Base-by-base conservation (phyloP, 1,140 invertebrate genomes). In the Drosophila varians region DNA sequence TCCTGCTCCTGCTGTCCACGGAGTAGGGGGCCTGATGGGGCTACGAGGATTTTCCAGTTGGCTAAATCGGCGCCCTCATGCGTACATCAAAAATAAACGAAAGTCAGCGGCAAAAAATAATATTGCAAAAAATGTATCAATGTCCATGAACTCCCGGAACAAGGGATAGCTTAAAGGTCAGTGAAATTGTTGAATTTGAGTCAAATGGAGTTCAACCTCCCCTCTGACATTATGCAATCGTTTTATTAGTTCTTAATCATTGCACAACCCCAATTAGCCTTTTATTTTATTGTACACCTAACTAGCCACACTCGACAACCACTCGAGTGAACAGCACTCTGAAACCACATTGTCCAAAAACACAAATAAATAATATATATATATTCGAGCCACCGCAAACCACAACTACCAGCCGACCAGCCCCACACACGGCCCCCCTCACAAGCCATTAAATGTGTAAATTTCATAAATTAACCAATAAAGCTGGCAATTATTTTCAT, bases 381-480 rank as follows among this genome's bases (percentile, higher is more conserved):
- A 9, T 21, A 28, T 31, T 11, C 55, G 26, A 34, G 45, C 47
- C 46, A 34, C 64, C 61, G 38, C 61, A 66, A 66, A 53, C 64
- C 64, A 25, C 64, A 66, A 53, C 69, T 72, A 72, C 69, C 57
- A 14, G 38, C 28, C 53, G 9, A 34, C 46, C 47, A 49, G 14
- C 54, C 45, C 21, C 49, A 53, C 14, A 34, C 57, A 25, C 4
- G 49, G 46, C 5, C 7, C 55, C 8, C 49, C 34, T 34, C 36
- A 36, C 48, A 42, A 43, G 25, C 65, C 51, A 64, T 70, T 66
- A 66, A 74, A 80, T 80, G 75, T 88, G 75, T 64, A 87, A 83
- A 89, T 64, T 84, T 74, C 73, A 89, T 88, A 80, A 84, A 89
- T 88, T 73, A 68, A 76, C 68, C 84, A 89, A 89, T 88, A 84